These are phyloP conservation scores for Synergus japonicus DNA, from an alignment of 2,888 invertebrate species.

Conservation along the genomic window DNA sequence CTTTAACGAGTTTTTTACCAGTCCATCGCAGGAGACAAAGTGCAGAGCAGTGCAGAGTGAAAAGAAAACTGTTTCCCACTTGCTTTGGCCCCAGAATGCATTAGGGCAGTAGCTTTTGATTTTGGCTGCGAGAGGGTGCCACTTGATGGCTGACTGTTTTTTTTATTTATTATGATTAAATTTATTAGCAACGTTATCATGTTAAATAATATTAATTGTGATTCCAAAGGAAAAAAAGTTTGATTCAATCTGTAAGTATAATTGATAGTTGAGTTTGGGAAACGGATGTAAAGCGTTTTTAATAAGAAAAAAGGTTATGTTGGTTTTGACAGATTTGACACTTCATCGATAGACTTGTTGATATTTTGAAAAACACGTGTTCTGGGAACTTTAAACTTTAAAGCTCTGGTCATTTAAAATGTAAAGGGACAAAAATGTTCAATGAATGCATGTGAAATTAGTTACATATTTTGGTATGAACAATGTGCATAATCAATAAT, in stretches of 20 bases:
- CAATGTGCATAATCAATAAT: background rate
- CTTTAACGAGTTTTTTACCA: background rate
- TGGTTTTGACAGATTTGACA: background rate
- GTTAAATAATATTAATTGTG: no score
- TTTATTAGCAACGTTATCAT: no score
- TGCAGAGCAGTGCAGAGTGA: background rate
- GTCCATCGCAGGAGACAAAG: background rate
- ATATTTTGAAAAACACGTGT: background rate
- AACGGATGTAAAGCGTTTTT: no score
- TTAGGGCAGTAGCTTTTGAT: background rate
- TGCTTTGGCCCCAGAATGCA: background rate
- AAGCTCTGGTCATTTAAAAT: background rate
- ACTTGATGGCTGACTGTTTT: no score
- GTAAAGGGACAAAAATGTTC: background rate
- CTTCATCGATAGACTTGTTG: background rate
- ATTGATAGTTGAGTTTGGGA: no score
- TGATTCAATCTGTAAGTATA: no score
- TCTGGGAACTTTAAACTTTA: background rate
- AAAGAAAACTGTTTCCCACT: background rate
- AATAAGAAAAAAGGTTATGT: no score
- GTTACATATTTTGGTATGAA: background rate
- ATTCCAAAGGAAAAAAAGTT: no score
- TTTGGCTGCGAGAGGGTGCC: background rate
- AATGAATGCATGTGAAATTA: background rate
- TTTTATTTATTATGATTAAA: no score